These are phyloP conservation scores for Ginglymostoma cirratum DNA, from an alignment of 2,113 vertebrate species.

Conservation along the genomic window DNA sequence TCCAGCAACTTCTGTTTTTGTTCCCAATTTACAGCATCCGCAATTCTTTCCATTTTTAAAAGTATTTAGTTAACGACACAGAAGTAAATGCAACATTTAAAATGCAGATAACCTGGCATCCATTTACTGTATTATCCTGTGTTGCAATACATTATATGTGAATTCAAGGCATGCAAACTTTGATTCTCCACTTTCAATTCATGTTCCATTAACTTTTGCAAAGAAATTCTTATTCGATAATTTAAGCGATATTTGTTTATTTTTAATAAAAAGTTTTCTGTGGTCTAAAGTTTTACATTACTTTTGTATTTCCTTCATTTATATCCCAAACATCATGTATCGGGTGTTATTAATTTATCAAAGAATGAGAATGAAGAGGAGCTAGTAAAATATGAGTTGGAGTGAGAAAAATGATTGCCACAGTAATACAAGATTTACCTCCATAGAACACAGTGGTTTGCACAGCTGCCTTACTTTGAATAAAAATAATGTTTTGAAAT, in stretches of 20 bases:
- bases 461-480: neutral
- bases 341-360: neutral
- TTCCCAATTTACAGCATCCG: no score
- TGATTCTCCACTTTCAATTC: neutral
- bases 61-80: neutral
- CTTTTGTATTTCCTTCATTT: neutral
- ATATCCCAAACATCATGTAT: neutral
- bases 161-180: neutral
- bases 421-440: neutral
- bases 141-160: neutral
- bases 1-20: no score
- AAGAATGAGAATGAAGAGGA: neutral
- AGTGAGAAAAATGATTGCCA: neutral
- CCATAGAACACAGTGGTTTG: neutral
- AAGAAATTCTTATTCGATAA: neutral
- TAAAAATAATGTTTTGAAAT: no score
- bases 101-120: neutral
- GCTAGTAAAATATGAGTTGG: neutral
- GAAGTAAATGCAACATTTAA: neutral
- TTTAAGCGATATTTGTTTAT: neutral
- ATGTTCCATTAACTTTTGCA: neutral
- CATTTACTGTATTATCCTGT: neutral
- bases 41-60: no score
- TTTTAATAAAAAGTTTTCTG: neutral
- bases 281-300: neutral